Conservation (phyloP, 2,888 invertebrate genomes). For the Anthophora plumipes region DNA sequence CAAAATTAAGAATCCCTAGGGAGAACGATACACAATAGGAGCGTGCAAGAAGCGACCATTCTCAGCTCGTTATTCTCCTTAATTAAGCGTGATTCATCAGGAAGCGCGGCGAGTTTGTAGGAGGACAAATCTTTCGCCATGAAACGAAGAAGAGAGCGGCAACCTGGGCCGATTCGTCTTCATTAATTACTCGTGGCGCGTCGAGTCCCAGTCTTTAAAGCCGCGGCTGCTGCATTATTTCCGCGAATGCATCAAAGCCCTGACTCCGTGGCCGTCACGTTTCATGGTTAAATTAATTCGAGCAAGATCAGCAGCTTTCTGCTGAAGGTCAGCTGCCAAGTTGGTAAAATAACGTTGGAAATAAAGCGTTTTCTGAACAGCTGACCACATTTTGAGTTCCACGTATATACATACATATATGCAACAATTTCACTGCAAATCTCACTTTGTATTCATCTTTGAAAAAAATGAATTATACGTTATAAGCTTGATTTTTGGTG, state of each 20-base stretch:
- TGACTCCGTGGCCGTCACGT: slow-evolving; percentile 37
- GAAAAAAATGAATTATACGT: too few relatives aligned
- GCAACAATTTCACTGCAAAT: neutral
- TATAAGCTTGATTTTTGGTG: too few relatives aligned
- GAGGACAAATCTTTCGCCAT: slow-evolving; percentile 38
- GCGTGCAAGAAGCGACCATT: neutral
- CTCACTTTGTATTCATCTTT: neutral
- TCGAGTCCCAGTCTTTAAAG: slow-evolving; percentile 39
- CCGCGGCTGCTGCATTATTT: slow-evolving; percentile 41
- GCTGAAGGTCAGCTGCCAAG: slow-evolving; percentile 22
- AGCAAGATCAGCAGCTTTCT: slow-evolving; percentile 38
- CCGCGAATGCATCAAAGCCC: slow-evolving; percentile 50
- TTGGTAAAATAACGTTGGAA: neutral
- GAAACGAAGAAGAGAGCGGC: slow-evolving; percentile 25
- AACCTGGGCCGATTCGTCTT: slow-evolving; percentile 50
- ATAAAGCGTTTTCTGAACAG: slow-evolving; percentile 10
- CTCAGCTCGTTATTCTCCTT: slow-evolving; percentile 8
- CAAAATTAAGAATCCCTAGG: neutral
- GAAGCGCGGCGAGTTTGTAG: slow-evolving; percentile 17
- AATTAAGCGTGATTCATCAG: slow-evolving; percentile 54
- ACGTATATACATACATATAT: too few relatives aligned
- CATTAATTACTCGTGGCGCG: slow-evolving; percentile 53
- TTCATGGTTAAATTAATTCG: slow-evolving; percentile 46
- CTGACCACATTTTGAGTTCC: neutral
- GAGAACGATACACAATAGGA: neutral